phyloP scores from a whole-genome alignment of 1,140 invertebrate genomes.

The Conus ventricosus region DNA sequence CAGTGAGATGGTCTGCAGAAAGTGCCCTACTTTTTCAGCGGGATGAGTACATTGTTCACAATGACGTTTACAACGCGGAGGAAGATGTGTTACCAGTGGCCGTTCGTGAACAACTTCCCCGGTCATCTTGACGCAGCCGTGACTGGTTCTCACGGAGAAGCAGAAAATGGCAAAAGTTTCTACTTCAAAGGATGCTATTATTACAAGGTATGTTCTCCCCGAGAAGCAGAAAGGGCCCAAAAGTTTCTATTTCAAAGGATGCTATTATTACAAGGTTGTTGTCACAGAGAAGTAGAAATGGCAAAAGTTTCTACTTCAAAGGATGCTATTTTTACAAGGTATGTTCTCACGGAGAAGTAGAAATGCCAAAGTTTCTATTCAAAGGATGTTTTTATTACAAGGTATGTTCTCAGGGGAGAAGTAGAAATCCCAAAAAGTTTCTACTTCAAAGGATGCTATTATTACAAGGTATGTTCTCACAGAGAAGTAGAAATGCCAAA shows the following conservation, averaged over 20 bases:
- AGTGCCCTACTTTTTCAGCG: slow-evolving; percentile 27
- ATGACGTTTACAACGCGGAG: slow-evolving; percentile 5
- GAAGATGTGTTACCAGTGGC: neutral
- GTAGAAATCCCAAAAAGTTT: neutral
- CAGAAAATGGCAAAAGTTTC: neutral
- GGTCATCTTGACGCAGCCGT: slow-evolving; percentile 14
- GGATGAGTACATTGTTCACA: neutral
- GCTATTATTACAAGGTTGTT: slow-evolving; percentile 8
- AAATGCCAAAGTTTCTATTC: no score
- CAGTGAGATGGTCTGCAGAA: slow-evolving; percentile 21
- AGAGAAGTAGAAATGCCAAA: neutral
- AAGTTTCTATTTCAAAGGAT: no score
- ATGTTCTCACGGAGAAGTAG: neutral
- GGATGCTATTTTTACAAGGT: slow-evolving; percentile 30
- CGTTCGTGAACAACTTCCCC: neutral
- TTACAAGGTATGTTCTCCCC: slow-evolving; percentile 3
- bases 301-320: slow-evolving; percentile 24
- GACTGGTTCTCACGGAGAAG: neutral
- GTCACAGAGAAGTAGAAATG: neutral
- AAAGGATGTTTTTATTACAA: no score
- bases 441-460: slow-evolving; percentile 28
- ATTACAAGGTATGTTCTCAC: neutral
- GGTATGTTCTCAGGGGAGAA: neutral
- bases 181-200: slow-evolving; percentile 28
- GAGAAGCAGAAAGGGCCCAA: no score